Evolutionary conservation across 2,113 vertebrate genomes (phyloP).

Genomic region (Charina bottae): DNA sequence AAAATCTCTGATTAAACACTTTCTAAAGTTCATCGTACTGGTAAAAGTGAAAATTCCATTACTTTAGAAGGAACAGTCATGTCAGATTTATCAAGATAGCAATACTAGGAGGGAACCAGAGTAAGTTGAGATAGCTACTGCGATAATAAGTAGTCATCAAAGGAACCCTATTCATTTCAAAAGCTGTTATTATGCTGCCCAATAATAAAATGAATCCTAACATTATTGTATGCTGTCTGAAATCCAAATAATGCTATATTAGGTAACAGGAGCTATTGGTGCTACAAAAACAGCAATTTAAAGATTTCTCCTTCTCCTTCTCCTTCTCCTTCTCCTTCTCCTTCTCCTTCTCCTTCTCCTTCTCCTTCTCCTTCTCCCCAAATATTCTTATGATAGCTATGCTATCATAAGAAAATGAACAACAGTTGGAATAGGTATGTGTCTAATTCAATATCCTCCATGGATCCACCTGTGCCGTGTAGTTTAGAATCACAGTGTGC

Average conservation of each 20-base stretch:
- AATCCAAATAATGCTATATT: conserved; percentile 30
- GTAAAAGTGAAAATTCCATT: conserved; percentile 65
- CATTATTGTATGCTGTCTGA: conserved; percentile 29
- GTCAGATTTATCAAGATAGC: conserved; percentile 56
- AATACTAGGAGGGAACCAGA: conserved; percentile 33
- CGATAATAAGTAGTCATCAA: conserved; percentile 49
- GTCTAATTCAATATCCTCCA: background rate
- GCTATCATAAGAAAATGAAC: background rate
- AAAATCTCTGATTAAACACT: conserved; percentile 72
- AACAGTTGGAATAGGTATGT: background rate
- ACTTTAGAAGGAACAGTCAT: conserved; percentile 64
- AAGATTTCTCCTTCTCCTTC: background rate
- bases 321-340: background rate
- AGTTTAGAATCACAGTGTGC: background rate
- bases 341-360: background rate
- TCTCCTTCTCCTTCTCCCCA: background rate
- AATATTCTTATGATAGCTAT: background rate
- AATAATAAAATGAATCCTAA: conserved; percentile 39
- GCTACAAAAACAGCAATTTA: background rate
- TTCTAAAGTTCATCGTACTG: conserved; percentile 65
- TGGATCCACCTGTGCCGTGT: background rate
- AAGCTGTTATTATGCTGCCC: conserved; percentile 41
- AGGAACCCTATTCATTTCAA: conserved; percentile 52
- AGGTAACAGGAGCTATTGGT: background rate
- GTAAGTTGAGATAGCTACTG: conserved; percentile 30